Evolutionary conservation across 2,888 invertebrate genomes (phyloP), one percentile per base, ranked within the genome.

Genomic region (Papilio protenor): DNA sequence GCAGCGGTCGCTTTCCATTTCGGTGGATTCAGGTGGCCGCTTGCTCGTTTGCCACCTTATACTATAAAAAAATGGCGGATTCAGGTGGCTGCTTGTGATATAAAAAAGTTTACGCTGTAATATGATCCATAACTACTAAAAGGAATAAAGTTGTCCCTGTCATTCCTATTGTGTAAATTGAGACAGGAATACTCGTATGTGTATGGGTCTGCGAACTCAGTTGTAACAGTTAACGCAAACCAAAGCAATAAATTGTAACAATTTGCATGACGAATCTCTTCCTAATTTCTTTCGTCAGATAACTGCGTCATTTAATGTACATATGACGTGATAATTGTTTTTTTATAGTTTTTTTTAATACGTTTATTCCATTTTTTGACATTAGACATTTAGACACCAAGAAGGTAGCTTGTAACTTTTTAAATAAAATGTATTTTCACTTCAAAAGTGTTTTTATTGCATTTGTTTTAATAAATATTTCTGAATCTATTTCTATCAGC

Each of bases 291-390:
- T 78, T 78, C 78, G 66, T 55, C 78, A 72, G 18, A 21, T 75
- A 77, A 75, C 70, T 71, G 61, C 49, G 59, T 69, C 71, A 61
- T 78, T 75, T 75, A 70, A 78, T 75, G 71, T 47, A n/a, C 49
- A 71, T 77, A 78, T 75, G 75, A 33, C 75, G 78, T 75, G 75
- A 75, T 78, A 75, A 75, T 64, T 75, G 72, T 66, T 27, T 23
- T 14, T 73, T 71, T 72, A 55, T 70, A 40, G 71, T 71, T 72
- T 75, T 72, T 55, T 70, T 45, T 23, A 55, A 40, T 72, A 45
- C 55, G 40, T 52, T 55, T 61, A 55, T 75, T 40, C 61, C n/a
- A 75, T 70, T 75, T 78, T 75, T 75, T 78, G 18, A 78, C 78
- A 78, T 72, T 78, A 55, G n/a, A 72, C 55, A 72, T 75, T 72